Evolutionary conservation across 1,140 invertebrate species (phyloP).

Genomic region (Melanaphis sacchari): DNA sequence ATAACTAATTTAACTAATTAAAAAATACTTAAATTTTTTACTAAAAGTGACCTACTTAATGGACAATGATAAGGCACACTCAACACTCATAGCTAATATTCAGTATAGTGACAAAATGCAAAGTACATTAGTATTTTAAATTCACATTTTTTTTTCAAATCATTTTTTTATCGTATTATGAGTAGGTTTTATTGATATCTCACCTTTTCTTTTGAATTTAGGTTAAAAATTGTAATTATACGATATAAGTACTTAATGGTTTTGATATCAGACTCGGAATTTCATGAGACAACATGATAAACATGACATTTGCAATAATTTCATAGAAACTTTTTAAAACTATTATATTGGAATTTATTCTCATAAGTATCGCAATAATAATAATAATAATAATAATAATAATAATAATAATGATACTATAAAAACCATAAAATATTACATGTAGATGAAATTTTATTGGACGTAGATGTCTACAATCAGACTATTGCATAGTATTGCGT

Average conservation of each 20-base stretch:
- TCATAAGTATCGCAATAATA: not conserved
- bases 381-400: too few species aligned
- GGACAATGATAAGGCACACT: too few species aligned
- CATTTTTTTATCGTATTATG: too few species aligned
- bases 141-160: not conserved
- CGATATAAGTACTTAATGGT: not conserved
- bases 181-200: not conserved
- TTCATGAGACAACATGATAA: not conserved
- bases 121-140: too few species aligned
- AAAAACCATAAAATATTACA: slow-evolving; percentile 24
- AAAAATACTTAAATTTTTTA: too few species aligned
- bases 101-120: too few species aligned
- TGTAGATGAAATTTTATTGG: slow-evolving; percentile 8
- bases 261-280: not conserved
- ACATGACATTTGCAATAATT: not conserved
- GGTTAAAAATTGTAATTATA: not conserved
- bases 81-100: too few species aligned
- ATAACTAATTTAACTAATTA: too few species aligned
- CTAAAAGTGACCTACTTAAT: too few species aligned
- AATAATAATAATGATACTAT: not conserved
- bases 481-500: not conserved
- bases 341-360: not conserved
- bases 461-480: not conserved
- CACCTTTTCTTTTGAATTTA: not conserved
- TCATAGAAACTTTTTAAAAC: not conserved